Conservation (phyloP, 2,113 vertebrate genomes). For the Gobio gobio region DNA sequence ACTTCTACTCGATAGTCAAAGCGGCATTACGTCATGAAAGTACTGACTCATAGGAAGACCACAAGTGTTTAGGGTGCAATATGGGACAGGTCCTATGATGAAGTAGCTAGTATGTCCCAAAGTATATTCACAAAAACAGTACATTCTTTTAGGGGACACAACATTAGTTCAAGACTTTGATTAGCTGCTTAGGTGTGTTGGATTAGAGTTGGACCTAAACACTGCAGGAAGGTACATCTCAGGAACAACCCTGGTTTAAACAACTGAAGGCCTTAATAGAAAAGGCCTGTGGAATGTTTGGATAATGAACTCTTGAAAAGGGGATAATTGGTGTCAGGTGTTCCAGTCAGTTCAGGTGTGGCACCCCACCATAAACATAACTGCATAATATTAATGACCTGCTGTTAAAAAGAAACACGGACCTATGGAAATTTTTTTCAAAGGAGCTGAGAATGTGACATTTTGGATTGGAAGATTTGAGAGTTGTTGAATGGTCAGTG, state of each 20-base stretch:
- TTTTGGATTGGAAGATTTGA: not conserved
- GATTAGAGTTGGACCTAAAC: slow-evolving; percentile 11
- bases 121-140: too few relatives aligned
- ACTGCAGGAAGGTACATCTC: slow-evolving; percentile 2
- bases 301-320: slow-evolving; percentile 36
- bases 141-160: too few relatives aligned
- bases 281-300: slow-evolving; percentile 38
- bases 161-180: not conserved
- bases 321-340: slow-evolving; percentile 27
- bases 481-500: not conserved
- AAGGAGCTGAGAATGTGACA: not conserved
- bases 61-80: too few relatives aligned
- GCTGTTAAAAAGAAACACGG: slow-evolving; percentile 5
- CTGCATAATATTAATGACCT: not conserved
- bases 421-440: not conserved
- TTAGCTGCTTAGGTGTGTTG: slow-evolving; percentile 12
- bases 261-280: slow-evolving; percentile 17
- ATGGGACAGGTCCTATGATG: too few relatives aligned
- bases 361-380: not conserved
- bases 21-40: too few relatives aligned
- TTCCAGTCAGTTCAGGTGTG: slow-evolving; percentile 25
- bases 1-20: too few relatives aligned
- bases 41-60: too few relatives aligned
- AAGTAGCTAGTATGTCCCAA: too few relatives aligned
- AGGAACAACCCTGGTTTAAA: slow-evolving; percentile 18